Percentiles rank a stretch among this genome's conserved stretches.
Evolutionary conservation across 2,113 vertebrate species (phyloP).

Genomic region (Chionodraco myersi): DNA sequence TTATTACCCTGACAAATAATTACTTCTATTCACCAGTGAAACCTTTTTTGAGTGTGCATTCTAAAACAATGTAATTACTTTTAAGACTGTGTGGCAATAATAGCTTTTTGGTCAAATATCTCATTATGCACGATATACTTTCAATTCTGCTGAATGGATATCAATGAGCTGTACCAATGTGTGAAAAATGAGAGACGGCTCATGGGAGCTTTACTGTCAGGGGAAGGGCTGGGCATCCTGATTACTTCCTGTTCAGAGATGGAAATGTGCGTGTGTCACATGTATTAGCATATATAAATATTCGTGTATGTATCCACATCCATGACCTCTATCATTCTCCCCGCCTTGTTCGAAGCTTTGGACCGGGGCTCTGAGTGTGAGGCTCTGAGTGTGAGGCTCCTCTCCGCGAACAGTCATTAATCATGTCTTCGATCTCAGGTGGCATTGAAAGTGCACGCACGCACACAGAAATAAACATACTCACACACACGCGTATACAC

Average conservation of each 20-base stretch:
- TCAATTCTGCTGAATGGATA: constrained; percentile 9
- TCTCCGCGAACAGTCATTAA: constrained; percentile 76
- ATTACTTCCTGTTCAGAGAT: constrained; percentile 31
- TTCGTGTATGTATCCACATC: constrained; percentile 23
- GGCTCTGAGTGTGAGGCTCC: constrained; percentile 70
- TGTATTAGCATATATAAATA: constrained; percentile 42
- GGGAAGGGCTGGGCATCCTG: constrained; percentile 3
- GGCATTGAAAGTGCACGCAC: constrained; percentile 50
- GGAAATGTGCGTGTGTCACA: neutral
- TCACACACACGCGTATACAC: constrained; percentile 8
- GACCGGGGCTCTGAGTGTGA: constrained; percentile 68
- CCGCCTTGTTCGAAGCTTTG: constrained; percentile 21
- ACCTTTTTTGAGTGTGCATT: neutral
- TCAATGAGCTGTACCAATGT: constrained; percentile 4
- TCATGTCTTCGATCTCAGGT: constrained; percentile 75
- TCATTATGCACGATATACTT: constrained; percentile 23
- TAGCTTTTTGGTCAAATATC: constrained; percentile 10
- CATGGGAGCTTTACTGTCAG: neutral
- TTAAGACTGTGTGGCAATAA: constrained; percentile 22
- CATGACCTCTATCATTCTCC: constrained; percentile 37
- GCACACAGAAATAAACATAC: neutral
- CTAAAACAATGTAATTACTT: constrained; percentile 26
- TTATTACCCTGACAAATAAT: constrained; percentile 44
- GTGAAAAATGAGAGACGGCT: neutral
- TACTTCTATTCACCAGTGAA: constrained; percentile 16